phyloP scores from a whole-genome alignment of 2,797 vertebrate species.

The Alauda arvensis region DNA sequence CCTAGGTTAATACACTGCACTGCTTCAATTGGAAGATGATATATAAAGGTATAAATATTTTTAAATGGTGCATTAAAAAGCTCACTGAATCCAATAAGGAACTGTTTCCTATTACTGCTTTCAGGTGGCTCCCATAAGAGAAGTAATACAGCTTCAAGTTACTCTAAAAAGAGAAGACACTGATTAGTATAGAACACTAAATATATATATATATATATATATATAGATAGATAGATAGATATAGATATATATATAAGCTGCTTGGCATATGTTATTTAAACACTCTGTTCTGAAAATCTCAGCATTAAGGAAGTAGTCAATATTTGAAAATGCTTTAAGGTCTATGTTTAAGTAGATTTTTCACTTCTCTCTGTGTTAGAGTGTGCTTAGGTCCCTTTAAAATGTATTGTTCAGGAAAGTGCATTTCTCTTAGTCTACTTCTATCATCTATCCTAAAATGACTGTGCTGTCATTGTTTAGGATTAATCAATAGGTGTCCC shows the following conservation, averaged over 20 bases:
- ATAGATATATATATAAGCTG: not conserved
- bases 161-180: not conserved
- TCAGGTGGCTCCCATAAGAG: not conserved
- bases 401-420: not conserved
- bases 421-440: not conserved
- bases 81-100: not conserved
- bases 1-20: not conserved
- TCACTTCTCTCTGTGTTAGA: not conserved
- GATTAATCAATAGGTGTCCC: not conserved
- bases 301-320: not conserved
- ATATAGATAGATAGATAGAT: too few relatives aligned
- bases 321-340: not conserved
- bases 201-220: too few relatives aligned
- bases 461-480: not conserved
- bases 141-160: not conserved
- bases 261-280: not conserved
- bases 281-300: not conserved
- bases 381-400: not conserved
- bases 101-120: not conserved
- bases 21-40: not conserved
- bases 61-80: not conserved
- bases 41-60: not conserved
- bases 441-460: not conserved
- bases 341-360: not conserved
- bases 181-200: too few relatives aligned